Evolutionary conservation across 92 coral and sea anemone species (phyloP).

Genomic region (Pocillopora meandrina): DNA sequence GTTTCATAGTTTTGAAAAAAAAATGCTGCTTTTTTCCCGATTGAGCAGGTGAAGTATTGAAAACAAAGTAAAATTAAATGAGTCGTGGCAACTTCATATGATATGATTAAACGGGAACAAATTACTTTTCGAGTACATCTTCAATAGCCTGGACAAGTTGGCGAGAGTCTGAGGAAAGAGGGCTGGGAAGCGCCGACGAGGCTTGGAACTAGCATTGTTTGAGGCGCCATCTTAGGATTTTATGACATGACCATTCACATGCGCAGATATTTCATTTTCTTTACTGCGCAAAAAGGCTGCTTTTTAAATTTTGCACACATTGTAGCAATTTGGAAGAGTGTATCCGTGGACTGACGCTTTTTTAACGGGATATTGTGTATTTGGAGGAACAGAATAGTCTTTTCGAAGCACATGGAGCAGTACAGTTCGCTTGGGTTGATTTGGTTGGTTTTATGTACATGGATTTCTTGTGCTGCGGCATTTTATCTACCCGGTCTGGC

Average conservation of each 20-base stretch:
- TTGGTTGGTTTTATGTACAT: conserved; percentile 24
- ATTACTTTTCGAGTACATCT: no score
- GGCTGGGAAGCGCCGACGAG: no score
- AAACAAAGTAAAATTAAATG: no score
- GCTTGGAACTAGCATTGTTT: neutral
- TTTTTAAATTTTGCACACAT: neutral
- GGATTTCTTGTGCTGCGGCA: conserved; percentile 54
- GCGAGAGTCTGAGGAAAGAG: no score
- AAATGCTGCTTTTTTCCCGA: no score
- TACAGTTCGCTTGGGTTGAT: conserved; percentile 7
- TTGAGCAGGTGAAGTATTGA: no score
- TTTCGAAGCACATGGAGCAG: conserved; percentile 16
- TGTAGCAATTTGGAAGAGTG: neutral
- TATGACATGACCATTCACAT: conserved; percentile 41
- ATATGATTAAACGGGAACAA: no score
- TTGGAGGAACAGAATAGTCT: neutral
- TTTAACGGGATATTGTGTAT: neutral
- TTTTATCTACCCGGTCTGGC: conserved; percentile 98
- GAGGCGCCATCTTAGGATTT: conserved; percentile 20
- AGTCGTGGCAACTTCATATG: no score
- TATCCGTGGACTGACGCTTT: neutral
- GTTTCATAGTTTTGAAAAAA: no score
- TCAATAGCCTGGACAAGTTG: no score
- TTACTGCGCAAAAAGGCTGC: conserved; percentile 36
- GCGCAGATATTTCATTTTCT: conserved; percentile 16